Evolutionary conservation across 2,113 vertebrate species (phyloP), one percentile per base, ranked within the genome.

Genomic region (Coregonus clupeaformis): DNA sequence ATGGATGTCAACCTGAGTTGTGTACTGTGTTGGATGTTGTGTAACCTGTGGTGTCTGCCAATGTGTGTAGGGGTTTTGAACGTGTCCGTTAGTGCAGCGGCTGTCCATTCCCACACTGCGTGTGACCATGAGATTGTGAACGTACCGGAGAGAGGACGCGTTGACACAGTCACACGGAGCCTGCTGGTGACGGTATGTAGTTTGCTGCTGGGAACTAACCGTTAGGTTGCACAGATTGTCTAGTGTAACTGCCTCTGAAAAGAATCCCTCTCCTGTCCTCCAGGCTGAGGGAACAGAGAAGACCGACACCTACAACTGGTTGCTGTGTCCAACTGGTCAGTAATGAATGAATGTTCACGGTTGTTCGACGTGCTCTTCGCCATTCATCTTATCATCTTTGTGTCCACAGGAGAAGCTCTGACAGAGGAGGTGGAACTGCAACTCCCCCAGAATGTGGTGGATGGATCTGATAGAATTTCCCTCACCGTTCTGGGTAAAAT

Each of bases 181-280:
- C 89, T 96, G 62, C 87, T 95, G 32, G 93, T 96, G 45, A 92
- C 95, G 94, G 95, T 95, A 5, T 57, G 7, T 68, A 13, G 49
- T 16, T 4, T 64, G 6, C 62, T 3, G 25, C 20, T 60, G 12
- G n/a, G n/a, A 59, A 22, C 6, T 14, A n/a, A 59, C n/a, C 3
- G 36, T 42, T 42, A 11, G 36, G 36, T 42, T 20, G 14, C 13
- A 55, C 16, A 55, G 16, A 55, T 20, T 6, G 6, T 6, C 57
- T n/a, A 2, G n/a, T 13, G 3, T 4, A n/a, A 20, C 63, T 74
- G 18, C 7, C 36, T 52, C 49, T 52, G 49, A 16, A 16, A 52
- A 16, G 6, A n/a, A n/a, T 24, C 52, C n/a, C n/a, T 24, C 6
- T 57, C 78, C 20, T 4, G 18, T 59, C 7, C 66, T 29, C 49